A percentile compares a stretch with the other conserved stretches of the same genome.
phyloP scores from a whole-genome alignment of 2,797 vertebrate species.

The Choloepus didactylus region DNA sequence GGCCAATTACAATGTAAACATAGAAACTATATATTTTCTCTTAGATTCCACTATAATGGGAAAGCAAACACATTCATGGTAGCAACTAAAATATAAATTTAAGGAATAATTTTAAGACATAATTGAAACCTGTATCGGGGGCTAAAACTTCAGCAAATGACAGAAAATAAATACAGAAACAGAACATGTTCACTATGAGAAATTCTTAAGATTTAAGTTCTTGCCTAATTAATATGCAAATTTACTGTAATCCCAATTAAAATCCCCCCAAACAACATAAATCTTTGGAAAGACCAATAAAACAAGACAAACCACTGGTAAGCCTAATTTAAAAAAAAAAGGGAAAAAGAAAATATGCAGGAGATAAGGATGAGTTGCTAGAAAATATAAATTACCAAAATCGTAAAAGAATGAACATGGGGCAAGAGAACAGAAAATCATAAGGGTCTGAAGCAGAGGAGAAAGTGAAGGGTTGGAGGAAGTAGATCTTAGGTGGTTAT shows the following conservation, averaged over 20 bases:
- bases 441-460: not conserved
- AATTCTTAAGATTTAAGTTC: constrained; percentile 28
- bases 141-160: constrained; percentile 2
- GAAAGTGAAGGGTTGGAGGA: not conserved
- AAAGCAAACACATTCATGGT: constrained; percentile 29
- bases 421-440: not conserved
- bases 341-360: not conserved
- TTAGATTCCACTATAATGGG: not conserved
- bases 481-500: not conserved
- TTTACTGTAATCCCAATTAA: not conserved
- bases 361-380: not conserved
- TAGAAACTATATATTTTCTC: not conserved
- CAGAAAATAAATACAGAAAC: constrained; percentile 33
- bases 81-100: constrained; percentile 47
- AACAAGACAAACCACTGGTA: not conserved
- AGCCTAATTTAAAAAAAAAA: not conserved
- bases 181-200: not conserved
- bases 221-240: constrained; percentile 12
- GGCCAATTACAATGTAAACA: constrained; percentile 14
- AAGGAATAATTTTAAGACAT: constrained; percentile 46
- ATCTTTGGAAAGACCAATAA: constrained; percentile 20
- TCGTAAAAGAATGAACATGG: not conserved
- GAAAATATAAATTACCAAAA: not conserved
- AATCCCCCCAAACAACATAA: not conserved
- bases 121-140: not conserved